Evolutionary conservation across 2,888 invertebrate species (phyloP).

Genomic region (Schrankia costaestrigalis): DNA sequence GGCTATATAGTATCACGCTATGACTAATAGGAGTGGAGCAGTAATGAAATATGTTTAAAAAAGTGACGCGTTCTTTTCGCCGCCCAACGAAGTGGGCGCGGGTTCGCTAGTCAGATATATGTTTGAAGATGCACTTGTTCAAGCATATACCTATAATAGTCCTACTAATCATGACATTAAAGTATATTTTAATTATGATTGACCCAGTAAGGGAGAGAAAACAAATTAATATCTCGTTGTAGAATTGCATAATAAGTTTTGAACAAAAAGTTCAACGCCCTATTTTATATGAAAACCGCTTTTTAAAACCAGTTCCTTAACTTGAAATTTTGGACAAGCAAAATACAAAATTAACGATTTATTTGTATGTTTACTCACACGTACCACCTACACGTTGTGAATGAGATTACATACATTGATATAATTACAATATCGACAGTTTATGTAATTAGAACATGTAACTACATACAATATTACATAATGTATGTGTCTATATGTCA

Average conservation of each 20-base stretch:
- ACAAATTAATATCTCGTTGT: slow-evolving; percentile 55
- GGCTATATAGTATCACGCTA: no score
- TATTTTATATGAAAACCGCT: slow-evolving; percentile 69
- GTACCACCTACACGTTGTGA: slow-evolving; percentile 21
- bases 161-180: not conserved
- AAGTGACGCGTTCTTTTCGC: no score
- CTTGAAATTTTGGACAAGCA: slow-evolving; percentile 48
- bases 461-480: slow-evolving; percentile 2
- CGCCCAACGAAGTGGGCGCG: no score
- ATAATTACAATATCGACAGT: slow-evolving; percentile 23
- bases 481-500: not conserved
- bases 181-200: slow-evolving; percentile 26
- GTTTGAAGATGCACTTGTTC: no score
- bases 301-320: slow-evolving; percentile 67
- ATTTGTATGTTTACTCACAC: slow-evolving; percentile 35
- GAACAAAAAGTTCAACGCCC: slow-evolving; percentile 71
- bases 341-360: slow-evolving; percentile 42
- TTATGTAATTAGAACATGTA: slow-evolving; percentile 25
- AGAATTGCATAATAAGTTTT: slow-evolving; percentile 58
- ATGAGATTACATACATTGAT: slow-evolving; percentile 29
- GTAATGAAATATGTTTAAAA: no score
- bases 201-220: slow-evolving; percentile 50
- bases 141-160: no score
- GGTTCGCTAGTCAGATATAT: no score
- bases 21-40: no score